These are phyloP conservation scores for Martes martes DNA, from an alignment of 2,113 vertebrate species.

Conservation along the genomic window DNA sequence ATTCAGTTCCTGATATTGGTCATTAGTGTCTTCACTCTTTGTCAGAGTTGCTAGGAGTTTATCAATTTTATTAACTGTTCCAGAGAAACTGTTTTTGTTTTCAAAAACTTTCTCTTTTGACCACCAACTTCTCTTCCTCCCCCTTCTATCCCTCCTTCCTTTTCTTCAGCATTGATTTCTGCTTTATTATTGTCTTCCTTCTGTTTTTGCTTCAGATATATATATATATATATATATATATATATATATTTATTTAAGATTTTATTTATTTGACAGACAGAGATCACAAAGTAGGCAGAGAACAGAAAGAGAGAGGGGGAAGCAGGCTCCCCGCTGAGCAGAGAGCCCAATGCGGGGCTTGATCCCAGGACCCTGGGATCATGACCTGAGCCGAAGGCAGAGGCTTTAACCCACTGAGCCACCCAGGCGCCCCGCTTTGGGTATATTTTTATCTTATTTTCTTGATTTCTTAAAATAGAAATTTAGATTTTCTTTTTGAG, in stretches of 20 bases:
- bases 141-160: neutral
- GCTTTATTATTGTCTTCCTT: neutral
- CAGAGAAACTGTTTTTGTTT: neutral
- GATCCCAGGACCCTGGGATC: no score
- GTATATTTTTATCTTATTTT: neutral
- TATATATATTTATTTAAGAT: neutral
- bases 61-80: neutral
- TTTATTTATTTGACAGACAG: no score
- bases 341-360: no score
- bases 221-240: no score
- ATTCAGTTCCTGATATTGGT: neutral
- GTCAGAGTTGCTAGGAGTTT: neutral
- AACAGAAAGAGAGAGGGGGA: no score
- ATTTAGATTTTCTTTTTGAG: neutral
- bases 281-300: no score
- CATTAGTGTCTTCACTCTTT: neutral
- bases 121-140: neutral
- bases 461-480: neutral
- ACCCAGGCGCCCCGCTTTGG: no score
- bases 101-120: neutral
- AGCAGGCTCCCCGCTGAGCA: no score
- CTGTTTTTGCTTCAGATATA: neutral
- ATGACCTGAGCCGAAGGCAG: no score
- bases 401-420: no score
- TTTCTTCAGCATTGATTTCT: neutral